A percentile compares a stretch with the other conserved stretches of the same genome.
Conservation (phyloP, 2,113 vertebrate species). For the Cyrtonyx montezumae region DNA sequence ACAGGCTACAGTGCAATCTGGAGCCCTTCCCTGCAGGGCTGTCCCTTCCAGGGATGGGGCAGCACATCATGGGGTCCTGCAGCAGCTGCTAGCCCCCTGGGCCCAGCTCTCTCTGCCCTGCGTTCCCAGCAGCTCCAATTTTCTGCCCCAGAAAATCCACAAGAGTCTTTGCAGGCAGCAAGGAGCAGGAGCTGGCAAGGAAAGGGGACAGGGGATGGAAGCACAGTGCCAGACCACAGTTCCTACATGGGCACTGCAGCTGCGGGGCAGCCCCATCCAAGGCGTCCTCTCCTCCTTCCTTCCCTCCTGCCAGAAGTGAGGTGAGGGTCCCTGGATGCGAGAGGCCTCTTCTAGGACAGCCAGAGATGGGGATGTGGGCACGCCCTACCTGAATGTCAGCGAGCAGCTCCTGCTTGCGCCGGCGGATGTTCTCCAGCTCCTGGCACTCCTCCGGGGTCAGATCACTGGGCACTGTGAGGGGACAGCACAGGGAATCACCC, state of each 20-base stretch:
- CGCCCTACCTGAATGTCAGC: slow-evolving; percentile 94
- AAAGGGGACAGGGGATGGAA: background rate
- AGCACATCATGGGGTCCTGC: background rate
- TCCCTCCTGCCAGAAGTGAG: background rate
- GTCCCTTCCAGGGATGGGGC: fast-evolving
- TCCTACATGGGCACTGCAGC: background rate
- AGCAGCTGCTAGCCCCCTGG: background rate
- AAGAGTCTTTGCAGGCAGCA: fast-evolving
- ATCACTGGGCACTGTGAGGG: slow-evolving; percentile 89
- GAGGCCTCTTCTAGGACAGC: no score
- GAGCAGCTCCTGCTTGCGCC: slow-evolving; percentile 95
- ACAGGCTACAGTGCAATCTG: fast-evolving
- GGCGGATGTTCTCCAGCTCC: slow-evolving; percentile 95
- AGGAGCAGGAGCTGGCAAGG: background rate
- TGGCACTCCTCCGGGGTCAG: slow-evolving; percentile 94
- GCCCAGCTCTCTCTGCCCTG: background rate
- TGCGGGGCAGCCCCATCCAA: background rate
- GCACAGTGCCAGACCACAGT: background rate
- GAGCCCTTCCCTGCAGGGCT: background rate
- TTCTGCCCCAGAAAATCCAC: background rate
- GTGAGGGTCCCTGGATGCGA: background rate
- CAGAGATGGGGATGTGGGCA: background rate
- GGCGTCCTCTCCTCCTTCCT: background rate
- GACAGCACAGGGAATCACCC: background rate
- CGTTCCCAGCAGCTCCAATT: background rate